Evolutionary conservation across 2,888 invertebrate genomes (phyloP), one percentile per base, ranked within the genome.

Genomic region (Argyra leucocephala): DNA sequence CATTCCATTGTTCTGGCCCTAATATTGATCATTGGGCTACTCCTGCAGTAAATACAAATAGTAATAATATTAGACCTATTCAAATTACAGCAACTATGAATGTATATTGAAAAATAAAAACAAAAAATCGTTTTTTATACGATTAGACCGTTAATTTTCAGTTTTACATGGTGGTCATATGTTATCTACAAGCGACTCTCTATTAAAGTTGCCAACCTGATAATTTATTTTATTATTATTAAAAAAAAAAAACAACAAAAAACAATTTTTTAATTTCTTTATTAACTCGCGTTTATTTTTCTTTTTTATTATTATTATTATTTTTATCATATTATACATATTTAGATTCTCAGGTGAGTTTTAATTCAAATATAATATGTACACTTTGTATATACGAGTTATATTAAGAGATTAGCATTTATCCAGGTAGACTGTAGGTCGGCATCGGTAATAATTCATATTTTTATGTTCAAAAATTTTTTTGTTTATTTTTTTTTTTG

Each of bases 131-230:
- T 12, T 31, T 48, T 48, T 15, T 12, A 48, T 48, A 48, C 12
- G 48, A 48, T 48, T 48, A 48, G 48, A 15, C 48, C 2, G 48
- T 48, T 48, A 5, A 48, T 48, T 18, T 15, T 48, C 15, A 48
- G 12, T 7, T 48, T 48, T 48, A 48, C 48, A 48, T 48, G 48
- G 48, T 48, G 48, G 48, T 48, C 48, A 48, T 48, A 48, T 48
- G 48, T 48, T 48, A 48, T 48, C 48, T 15, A 48, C 15, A 48
- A 48, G 9, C 15, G 4, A 48, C 48, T 48, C 48, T 48, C 48
- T 48, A 48, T 48, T 48, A 48, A 48, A 48, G 48, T 48, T 48
- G 48, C 48, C n/a, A 48, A 48, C 48, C 48, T 48, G 48, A 48
- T 48, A 48, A 48, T 48, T 48, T 48, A 37, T 37, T 37, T 37